These are phyloP conservation scores for Sinella curviseta DNA, from an alignment of 1,140 invertebrate genomes.

Conservation along the genomic window DNA sequence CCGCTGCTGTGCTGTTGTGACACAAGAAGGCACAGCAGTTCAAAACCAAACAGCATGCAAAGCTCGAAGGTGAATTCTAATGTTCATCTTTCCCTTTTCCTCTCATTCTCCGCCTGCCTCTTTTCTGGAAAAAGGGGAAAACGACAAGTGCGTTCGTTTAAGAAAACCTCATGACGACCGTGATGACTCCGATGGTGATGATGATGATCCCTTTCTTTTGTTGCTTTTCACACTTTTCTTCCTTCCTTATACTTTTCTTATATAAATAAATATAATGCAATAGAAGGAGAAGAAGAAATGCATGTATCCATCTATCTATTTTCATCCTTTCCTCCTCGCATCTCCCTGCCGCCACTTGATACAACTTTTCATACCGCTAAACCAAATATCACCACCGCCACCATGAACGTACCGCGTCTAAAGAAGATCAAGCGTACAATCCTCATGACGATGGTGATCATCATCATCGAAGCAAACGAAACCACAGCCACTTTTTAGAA, in stretches of 20 bases:
- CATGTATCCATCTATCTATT: too few relatives aligned
- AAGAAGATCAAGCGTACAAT: not conserved
- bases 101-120: too few relatives aligned
- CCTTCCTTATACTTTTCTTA: not conserved
- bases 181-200: not conserved
- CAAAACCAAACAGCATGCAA: not conserved
- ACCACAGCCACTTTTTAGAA: not conserved
- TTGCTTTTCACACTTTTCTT: not conserved
- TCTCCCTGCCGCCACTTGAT: not conserved
- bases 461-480: not conserved
- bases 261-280: too few relatives aligned
- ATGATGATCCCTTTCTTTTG: not conserved
- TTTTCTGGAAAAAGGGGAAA: not conserved
- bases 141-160: not conserved
- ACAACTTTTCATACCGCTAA: too few relatives aligned
- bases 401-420: not conserved
- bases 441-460: not conserved
- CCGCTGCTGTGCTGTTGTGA: not conserved
- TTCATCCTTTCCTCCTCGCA: too few relatives aligned
- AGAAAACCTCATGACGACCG: conserved; percentile 14
- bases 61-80: not conserved
- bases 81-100: not conserved
- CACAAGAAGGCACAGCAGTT: not conserved
- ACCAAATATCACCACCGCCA: not conserved
- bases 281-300: too few relatives aligned